These are phyloP conservation scores for Cariama cristata DNA, from an alignment of 2,113 vertebrate genomes.

Conservation along the genomic window DNA sequence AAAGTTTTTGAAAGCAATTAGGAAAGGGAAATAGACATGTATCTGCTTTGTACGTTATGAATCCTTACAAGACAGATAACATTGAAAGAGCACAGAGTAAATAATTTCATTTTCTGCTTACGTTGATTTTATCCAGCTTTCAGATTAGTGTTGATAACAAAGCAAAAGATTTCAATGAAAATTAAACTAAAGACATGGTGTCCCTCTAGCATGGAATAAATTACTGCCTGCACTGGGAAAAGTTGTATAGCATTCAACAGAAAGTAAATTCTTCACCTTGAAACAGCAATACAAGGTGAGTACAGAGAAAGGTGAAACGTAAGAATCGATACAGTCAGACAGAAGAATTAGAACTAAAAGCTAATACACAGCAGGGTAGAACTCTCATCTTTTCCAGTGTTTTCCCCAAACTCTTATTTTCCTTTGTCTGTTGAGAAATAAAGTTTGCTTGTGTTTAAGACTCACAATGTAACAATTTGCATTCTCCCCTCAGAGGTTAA, in stretches of 20 bases:
- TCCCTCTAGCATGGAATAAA: background rate
- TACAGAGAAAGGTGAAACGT: background rate
- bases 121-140: constrained; percentile 21
- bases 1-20: background rate
- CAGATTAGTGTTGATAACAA: background rate
- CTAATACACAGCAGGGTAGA: background rate
- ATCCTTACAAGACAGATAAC: background rate
- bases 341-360: background rate
- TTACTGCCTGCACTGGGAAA: background rate
- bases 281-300: background rate
- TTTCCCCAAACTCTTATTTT: background rate
- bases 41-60: background rate
- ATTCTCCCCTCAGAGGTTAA: background rate
- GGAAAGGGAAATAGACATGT: background rate
- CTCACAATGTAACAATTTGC: background rate
- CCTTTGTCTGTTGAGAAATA: background rate
- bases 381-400: background rate
- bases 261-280: background rate
- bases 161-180: background rate
- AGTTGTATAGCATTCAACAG: background rate
- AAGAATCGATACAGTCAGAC: background rate
- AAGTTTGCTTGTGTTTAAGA: background rate
- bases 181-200: background rate
- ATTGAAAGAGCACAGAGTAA: background rate
- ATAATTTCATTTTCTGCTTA: background rate